Evolutionary conservation across 2,797 vertebrate genomes (phyloP), one percentile per base, ranked within the genome.

Genomic region (Eulemur mongoz): DNA sequence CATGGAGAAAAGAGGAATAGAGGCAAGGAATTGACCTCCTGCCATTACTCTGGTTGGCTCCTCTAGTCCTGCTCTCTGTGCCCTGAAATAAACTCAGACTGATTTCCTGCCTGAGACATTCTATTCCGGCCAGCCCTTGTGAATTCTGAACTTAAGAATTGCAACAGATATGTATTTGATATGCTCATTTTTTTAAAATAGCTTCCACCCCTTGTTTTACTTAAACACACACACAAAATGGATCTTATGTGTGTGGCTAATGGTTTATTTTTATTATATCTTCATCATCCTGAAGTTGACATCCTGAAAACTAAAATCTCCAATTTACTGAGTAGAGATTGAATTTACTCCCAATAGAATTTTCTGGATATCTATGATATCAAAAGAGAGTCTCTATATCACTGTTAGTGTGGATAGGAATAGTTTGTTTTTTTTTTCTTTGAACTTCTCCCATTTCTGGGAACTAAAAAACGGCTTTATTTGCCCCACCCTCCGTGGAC

Each of bases 391-490:
- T 88, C 20, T 88, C 43, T 92, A 85, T 95, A 91, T 96, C 70
- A 92, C 45, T 76, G 32, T 82, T 94, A 78, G 27, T 78, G 20
- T 73, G 43, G 32, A 35, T 45, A 91, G 54, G 82, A 69, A 27
- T 12, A 63, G 32, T 25, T 14, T 86, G 14, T 7, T 78, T 7
- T 61, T 45, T 45, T 79, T 30, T 59, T 23, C 80, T 70, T 79
- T 84, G 20, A 80, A 80, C 45, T 70, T 18, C 32, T 84, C 4
- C 14, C 43, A 63, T 93, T 92, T 92, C 81, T 92, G 61, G 43
- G 43, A 97, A 96, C 54, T 88, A 65, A 88, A 93, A 65, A 94
- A 67, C 22, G 73, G 15, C 9, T 93, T 93, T 72, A 82, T 89
- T 93, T 91, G 4, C 30, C 15, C 70, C 13, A 79, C 17, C 45